These are phyloP conservation scores for Poecilia velifera DNA, from an alignment of 2,797 vertebrate genomes.

Conservation along the genomic window DNA sequence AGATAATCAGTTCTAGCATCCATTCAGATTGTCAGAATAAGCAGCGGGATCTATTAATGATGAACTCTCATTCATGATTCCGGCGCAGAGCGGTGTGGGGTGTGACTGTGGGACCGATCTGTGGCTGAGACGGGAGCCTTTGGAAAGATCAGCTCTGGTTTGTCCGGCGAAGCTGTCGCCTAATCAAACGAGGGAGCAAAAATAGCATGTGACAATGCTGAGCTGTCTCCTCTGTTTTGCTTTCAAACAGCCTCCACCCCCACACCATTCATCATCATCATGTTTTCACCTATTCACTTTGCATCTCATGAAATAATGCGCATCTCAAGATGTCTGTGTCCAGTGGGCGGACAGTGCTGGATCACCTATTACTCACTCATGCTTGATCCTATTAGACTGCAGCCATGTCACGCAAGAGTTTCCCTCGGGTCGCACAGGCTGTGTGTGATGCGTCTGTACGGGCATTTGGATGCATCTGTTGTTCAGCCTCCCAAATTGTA, in stretches of 20 bases:
- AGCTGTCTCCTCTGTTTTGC: constrained; percentile 62
- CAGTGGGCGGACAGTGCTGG: constrained; percentile 68
- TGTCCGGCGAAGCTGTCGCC: constrained; percentile 62
- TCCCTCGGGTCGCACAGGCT: constrained; percentile 45
- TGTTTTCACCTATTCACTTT: constrained; percentile 72
- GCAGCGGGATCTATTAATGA: constrained; percentile 19
- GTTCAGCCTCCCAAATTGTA: constrained; percentile 36
- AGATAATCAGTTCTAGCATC: constrained; percentile 10
- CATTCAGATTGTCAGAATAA: constrained; percentile 17
- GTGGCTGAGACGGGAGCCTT: constrained; percentile 42
- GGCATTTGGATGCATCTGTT: constrained; percentile 46
- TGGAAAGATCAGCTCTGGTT: constrained; percentile 56
- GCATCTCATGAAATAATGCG: constrained; percentile 65
- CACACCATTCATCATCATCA: constrained; percentile 53
- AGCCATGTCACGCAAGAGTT: constrained; percentile 63
- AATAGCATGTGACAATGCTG: constrained; percentile 69
- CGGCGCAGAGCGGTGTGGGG: neutral
- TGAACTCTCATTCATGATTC: constrained; percentile 18
- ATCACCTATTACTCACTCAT: constrained; percentile 76
- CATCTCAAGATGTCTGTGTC: constrained; percentile 71
- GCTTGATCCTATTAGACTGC: constrained; percentile 62
- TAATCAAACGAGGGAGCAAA: constrained; percentile 63
- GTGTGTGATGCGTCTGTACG: constrained; percentile 7
- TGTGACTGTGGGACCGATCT: constrained; percentile 27
- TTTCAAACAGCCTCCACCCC: constrained; percentile 49